Evolutionary conservation across 2,888 invertebrate species (phyloP).

Genomic region (Eueremaeus valkanovi): DNA sequence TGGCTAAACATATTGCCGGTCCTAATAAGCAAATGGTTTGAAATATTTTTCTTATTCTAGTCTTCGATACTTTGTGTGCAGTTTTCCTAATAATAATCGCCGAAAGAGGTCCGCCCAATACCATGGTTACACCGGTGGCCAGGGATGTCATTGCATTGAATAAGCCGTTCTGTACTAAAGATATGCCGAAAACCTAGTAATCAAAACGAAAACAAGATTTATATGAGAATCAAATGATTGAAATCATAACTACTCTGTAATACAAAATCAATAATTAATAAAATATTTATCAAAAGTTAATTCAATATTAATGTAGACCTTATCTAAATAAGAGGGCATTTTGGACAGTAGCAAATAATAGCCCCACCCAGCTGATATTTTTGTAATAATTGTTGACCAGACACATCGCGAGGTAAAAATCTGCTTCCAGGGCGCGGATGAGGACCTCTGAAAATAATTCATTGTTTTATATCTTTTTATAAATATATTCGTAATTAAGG

Average conservation of each 20-base stretch:
- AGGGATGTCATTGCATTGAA: constrained; percentile 22
- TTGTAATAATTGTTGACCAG: neutral
- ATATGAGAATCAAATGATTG: too few relatives aligned
- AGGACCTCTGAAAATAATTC: constrained; percentile 17
- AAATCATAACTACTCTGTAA: too few relatives aligned
- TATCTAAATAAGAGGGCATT: constrained; percentile 34
- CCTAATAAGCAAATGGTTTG: constrained; percentile 40
- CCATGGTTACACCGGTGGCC: constrained; percentile 12
- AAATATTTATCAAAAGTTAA: neutral
- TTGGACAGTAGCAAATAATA: constrained; percentile 25
- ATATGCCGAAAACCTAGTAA: constrained; percentile 10
- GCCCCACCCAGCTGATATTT: constrained; percentile 28
- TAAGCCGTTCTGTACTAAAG: constrained; percentile 12
- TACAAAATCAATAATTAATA: too few relatives aligned
- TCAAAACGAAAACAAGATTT: too few relatives aligned
- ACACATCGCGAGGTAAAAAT: constrained; percentile 32
- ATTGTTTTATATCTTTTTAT: neutral
- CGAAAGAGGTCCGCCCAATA: constrained; percentile 5
- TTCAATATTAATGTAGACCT: too few relatives aligned
- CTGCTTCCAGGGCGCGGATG: constrained; percentile 18
- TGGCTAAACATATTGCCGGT: constrained; percentile 41
- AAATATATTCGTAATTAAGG: neutral
- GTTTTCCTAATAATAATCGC: neutral
- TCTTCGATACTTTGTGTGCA: constrained; percentile 37
- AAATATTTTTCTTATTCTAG: constrained; percentile 25